phyloP scores from a whole-genome alignment of 2,888 invertebrate species.

The Phaedon cochleariae region DNA sequence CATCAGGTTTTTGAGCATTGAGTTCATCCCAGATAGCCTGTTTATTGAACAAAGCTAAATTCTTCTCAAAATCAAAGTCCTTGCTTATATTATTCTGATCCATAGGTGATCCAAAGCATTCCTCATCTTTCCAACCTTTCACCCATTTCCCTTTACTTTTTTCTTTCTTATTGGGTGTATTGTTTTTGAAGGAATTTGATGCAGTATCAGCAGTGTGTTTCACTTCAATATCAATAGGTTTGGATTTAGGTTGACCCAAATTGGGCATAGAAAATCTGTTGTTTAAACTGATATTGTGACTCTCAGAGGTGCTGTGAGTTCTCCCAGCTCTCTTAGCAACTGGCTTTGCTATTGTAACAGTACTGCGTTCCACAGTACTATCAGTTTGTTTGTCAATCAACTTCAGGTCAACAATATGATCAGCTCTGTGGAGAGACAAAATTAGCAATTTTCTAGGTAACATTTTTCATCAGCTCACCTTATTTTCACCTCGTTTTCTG shows the following conservation, averaged over 20 bases:
- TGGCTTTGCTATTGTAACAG: constrained; percentile 66
- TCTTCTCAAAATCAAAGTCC: constrained; percentile 96
- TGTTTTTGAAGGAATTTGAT: constrained; percentile 54
- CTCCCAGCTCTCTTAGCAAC: constrained; percentile 65
- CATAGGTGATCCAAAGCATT: constrained; percentile 79
- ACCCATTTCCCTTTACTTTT: constrained; percentile 63
- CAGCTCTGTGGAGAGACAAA: constrained; percentile 36
- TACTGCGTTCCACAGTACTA: constrained; percentile 57
- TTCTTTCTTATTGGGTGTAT: constrained; percentile 66
- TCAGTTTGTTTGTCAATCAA: constrained; percentile 74
- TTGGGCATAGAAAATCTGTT: constrained; percentile 54
- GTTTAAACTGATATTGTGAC: constrained; percentile 51
- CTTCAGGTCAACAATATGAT: constrained; percentile 71
- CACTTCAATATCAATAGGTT: constrained; percentile 59
- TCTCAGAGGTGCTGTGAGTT: constrained; percentile 59
- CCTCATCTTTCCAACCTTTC: constrained; percentile 72
- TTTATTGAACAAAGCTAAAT: constrained; percentile 91
- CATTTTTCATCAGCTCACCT: constrained; percentile 60
- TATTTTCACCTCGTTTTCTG: constrained; percentile 66
- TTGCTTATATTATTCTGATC: constrained; percentile 70
- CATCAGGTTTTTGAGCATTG: constrained; percentile 69
- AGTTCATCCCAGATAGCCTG: constrained; percentile 80
- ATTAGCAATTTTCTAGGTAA: not conserved
- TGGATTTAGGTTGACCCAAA: constrained; percentile 53
- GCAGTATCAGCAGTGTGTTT: constrained; percentile 55